Conservation (phyloP, 1,140 invertebrate genomes). For the Harpegnathos saltator region DNA sequence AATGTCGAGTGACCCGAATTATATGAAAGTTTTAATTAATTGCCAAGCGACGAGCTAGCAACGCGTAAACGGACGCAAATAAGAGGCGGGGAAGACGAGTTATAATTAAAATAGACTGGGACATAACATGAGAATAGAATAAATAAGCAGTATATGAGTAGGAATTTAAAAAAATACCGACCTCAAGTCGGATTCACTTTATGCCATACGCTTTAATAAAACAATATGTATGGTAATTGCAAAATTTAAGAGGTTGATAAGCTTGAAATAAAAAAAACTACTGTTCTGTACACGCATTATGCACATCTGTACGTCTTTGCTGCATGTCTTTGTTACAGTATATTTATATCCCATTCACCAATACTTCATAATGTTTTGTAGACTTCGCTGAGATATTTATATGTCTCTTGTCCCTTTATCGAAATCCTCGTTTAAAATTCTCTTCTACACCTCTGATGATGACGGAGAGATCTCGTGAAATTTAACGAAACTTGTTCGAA, state of each 20-base stretch:
- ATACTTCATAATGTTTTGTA: conserved; percentile 46
- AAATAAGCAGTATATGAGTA: too few species aligned
- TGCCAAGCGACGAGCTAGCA: conserved; percentile 25
- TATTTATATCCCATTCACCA: conserved; percentile 23
- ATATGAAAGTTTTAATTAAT: conserved; percentile 49
- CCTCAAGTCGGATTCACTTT: too few species aligned
- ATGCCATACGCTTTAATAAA: too few species aligned
- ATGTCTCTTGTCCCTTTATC: conserved; percentile 28
- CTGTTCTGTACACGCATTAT: too few species aligned
- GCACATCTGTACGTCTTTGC: too few species aligned
- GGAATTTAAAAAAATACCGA: too few species aligned
- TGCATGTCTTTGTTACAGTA: neutral
- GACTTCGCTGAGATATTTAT: conserved; percentile 27
- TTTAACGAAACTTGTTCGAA: too few species aligned
- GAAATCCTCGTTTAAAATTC: conserved; percentile 33
- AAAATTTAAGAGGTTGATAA: too few species aligned
- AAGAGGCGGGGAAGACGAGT: neutral
- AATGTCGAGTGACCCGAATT: conserved; percentile 43
- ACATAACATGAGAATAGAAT: too few species aligned
- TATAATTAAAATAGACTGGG: conserved; percentile 3
- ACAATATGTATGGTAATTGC: too few species aligned
- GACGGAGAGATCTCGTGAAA: too few species aligned
- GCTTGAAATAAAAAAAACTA: too few species aligned
- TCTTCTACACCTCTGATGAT: conserved; percentile 1
- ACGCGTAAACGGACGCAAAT: conserved; percentile 44